Conservation (phyloP, 64 coral and sea anemone genomes). For the Hydrozoanthus tunicans region DNA sequence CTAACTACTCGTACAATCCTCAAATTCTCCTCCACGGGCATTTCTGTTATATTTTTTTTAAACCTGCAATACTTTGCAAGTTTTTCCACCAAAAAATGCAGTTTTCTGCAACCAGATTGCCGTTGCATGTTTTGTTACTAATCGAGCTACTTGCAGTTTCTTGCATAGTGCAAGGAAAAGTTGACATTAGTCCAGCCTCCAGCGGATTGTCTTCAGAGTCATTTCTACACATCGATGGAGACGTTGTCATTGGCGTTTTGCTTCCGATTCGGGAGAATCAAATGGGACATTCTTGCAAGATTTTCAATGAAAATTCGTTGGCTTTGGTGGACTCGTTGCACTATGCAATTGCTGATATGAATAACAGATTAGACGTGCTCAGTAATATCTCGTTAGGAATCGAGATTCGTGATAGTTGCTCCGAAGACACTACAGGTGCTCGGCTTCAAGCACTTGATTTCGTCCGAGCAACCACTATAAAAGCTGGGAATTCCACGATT, state of each 20-base stretch:
- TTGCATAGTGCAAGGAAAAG: background rate
- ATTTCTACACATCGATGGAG: constrained; percentile 4
- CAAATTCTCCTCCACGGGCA: background rate
- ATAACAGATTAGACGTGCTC: constrained; percentile 27
- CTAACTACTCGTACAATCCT: background rate
- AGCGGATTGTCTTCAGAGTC: background rate
- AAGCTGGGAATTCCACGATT: background rate
- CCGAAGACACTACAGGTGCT: background rate
- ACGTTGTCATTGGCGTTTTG: constrained; percentile 66
- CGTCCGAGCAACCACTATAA: constrained; percentile 4
- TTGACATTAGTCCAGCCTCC: background rate
- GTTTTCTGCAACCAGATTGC: background rate
- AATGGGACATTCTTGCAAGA: constrained; percentile 26
- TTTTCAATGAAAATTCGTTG: constrained; percentile 11
- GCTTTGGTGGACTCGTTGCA: constrained; percentile 72
- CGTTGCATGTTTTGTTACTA: background rate
- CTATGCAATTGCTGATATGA: constrained; percentile 67
- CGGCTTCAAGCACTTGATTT: constrained; percentile 74
- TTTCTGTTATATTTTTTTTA: background rate
- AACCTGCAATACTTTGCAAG: background rate
- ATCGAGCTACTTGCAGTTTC: background rate
- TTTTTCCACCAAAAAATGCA: background rate
- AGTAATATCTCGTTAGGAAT: constrained; percentile 56
- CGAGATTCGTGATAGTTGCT: constrained; percentile 70
- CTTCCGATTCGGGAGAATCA: constrained; percentile 56